phyloP scores from a whole-genome alignment of 1,140 invertebrate genomes.

The Zophobas morio region DNA sequence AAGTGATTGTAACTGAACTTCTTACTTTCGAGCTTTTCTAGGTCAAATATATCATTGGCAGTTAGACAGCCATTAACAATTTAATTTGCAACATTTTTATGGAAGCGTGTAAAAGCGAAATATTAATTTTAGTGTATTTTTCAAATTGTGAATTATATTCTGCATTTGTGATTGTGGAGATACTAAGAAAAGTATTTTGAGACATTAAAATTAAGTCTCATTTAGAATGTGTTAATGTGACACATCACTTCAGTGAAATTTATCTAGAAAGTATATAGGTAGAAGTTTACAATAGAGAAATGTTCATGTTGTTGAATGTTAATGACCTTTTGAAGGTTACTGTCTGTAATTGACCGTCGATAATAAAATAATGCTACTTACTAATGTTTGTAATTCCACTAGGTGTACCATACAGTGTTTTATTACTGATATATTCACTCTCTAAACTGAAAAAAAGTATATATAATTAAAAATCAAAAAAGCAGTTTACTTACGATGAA shows the following conservation, averaged over 20 bases:
- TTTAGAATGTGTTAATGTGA: too few species aligned
- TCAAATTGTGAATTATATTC: too few species aligned
- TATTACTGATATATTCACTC: too few species aligned
- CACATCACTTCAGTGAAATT: slow-evolving; percentile 6
- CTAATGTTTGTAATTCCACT: neutral
- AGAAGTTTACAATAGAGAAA: slow-evolving; percentile 24
- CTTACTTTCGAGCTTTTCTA: slow-evolving; percentile 39
- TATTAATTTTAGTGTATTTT: too few species aligned
- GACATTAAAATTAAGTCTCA: too few species aligned
- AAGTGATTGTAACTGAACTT: slow-evolving; percentile 31
- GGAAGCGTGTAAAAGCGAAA: neutral
- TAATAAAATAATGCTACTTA: slow-evolving; percentile 11
- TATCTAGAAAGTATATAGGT: slow-evolving; percentile 4
- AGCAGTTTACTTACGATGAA: too few species aligned
- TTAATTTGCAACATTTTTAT: slow-evolving; percentile 3
- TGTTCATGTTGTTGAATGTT: slow-evolving; percentile 25
- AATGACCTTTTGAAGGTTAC: slow-evolving; percentile 44
- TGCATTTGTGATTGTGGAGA: too few species aligned
- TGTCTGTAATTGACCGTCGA: slow-evolving; percentile 32
- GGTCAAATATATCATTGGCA: slow-evolving; percentile 11
- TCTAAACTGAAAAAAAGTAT: too few species aligned
- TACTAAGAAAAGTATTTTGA: too few species aligned
- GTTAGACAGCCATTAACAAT: neutral
- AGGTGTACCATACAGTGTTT: too few species aligned
- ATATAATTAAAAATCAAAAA: too few species aligned